These are phyloP conservation scores for Stegana nigrithorax DNA, from an alignment of 2,888 invertebrate genomes.

Conservation along the genomic window DNA sequence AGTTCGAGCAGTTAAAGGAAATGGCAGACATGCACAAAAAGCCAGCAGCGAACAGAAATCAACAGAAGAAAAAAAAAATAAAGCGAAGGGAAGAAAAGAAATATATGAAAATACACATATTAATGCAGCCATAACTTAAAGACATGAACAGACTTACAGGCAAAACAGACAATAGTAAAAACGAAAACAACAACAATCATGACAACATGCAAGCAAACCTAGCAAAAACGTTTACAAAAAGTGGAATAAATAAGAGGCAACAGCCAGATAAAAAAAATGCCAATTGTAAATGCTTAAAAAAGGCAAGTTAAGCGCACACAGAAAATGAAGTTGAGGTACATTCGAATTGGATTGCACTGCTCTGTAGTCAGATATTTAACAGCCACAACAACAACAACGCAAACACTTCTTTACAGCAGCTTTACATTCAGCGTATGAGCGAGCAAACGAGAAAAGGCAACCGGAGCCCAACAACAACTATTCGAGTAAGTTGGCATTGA, in stretches of 20 bases:
- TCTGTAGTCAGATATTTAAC: neutral
- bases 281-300: neutral
- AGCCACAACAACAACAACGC: neutral
- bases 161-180: too few species aligned
- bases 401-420: too few species aligned
- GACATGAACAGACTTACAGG: slow-evolving; percentile 2
- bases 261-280: neutral
- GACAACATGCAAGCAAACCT: neutral
- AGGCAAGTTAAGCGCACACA: neutral
- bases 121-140: slow-evolving; percentile 13
- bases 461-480: neutral
- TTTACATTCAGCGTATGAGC: too few species aligned
- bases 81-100: neutral
- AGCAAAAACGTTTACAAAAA: neutral
- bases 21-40: slow-evolving; percentile 8
- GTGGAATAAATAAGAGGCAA: neutral
- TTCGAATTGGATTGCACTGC: neutral
- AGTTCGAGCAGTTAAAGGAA: neutral
- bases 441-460: neutral
- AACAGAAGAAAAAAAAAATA: slow-evolving; percentile 4
- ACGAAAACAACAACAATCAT: neutral
- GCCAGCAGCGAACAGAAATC: slow-evolving; percentile 2
- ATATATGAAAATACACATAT: slow-evolving; percentile 1
- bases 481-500: slow-evolving; percentile 44
- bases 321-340: neutral